Percentiles rank a stretch among this genome's conserved stretches.
phyloP scores from a whole-genome alignment of 2,113 vertebrate species.

The Phycodurus eques region DNA sequence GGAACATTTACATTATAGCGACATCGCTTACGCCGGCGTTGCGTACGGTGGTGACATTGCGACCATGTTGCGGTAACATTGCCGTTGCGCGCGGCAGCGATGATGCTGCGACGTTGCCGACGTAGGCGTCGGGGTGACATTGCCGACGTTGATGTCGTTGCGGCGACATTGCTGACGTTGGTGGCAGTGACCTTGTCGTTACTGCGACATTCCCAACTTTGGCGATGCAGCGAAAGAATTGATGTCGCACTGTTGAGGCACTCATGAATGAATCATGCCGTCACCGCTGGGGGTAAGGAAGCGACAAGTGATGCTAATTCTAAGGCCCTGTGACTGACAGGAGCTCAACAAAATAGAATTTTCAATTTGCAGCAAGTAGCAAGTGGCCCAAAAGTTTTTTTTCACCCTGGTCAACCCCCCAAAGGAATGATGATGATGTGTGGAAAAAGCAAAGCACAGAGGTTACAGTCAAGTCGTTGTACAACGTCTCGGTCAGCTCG shows the following conservation, averaged over 20 bases:
- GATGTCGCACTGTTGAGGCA: not conserved
- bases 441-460: slow-evolving; percentile 55
- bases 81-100: too few relatives aligned
- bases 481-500: slow-evolving; percentile 21
- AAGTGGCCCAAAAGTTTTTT: not conserved
- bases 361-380: not conserved
- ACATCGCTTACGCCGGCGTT: not conserved
- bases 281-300: not conserved
- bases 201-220: too few relatives aligned
- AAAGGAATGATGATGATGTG: not conserved
- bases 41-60: not conserved
- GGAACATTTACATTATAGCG: not conserved
- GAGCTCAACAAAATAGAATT: not conserved
- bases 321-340: not conserved
- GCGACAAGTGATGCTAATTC: slow-evolving; percentile 5
- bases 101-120: too few relatives aligned
- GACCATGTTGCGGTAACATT: too few relatives aligned
- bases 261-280: slow-evolving; percentile 16
- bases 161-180: too few relatives aligned
- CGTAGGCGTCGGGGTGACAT: too few relatives aligned
- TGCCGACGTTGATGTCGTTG: too few relatives aligned
- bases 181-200: too few relatives aligned
- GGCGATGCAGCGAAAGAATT: too few relatives aligned
- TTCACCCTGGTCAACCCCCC: not conserved
- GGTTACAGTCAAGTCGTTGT: slow-evolving; percentile 15